These are phyloP conservation scores for Xanthostigma xanthostigma DNA, from an alignment of 2,888 invertebrate species.

Conservation along the genomic window DNA sequence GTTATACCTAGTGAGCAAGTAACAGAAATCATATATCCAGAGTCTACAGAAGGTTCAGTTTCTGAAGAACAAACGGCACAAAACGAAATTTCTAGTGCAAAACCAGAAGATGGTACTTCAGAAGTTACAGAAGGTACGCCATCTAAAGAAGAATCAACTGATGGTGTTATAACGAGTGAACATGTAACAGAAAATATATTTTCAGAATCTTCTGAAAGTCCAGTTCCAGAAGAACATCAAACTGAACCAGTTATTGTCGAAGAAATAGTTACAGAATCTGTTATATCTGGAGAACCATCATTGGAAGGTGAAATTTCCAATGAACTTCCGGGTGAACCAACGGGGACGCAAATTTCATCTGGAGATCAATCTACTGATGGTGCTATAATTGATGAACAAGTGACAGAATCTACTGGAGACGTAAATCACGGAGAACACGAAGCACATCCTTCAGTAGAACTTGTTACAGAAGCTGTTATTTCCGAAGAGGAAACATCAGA, in stretches of 20 bases:
- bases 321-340: constrained; percentile 4
- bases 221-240: too few species aligned
- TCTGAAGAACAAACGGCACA: not conserved
- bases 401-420: constrained; percentile 5
- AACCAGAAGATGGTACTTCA: constrained; percentile 15
- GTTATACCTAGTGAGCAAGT: too few species aligned
- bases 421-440: not conserved
- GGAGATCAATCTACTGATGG: constrained; percentile 3
- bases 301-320: constrained; percentile 9
- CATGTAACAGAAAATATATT: constrained; percentile 3
- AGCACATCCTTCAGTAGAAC: constrained; percentile 3
- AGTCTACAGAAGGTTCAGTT: too few species aligned
- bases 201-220: too few species aligned
- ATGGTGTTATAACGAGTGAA: not conserved
- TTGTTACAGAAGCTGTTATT: not conserved
- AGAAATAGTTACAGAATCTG: constrained; percentile 4
- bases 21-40: too few species aligned
- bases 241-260: constrained; percentile 6
- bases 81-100: constrained; percentile 15
- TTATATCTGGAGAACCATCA: constrained; percentile 5
- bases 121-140: constrained; percentile 9
- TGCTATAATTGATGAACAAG: constrained; percentile 6
- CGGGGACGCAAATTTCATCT: too few species aligned
- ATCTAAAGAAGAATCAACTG: too few species aligned
- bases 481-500: not conserved